Conservation (phyloP, 2,113 vertebrate genomes). For the Dipodomys ordii region DNA sequence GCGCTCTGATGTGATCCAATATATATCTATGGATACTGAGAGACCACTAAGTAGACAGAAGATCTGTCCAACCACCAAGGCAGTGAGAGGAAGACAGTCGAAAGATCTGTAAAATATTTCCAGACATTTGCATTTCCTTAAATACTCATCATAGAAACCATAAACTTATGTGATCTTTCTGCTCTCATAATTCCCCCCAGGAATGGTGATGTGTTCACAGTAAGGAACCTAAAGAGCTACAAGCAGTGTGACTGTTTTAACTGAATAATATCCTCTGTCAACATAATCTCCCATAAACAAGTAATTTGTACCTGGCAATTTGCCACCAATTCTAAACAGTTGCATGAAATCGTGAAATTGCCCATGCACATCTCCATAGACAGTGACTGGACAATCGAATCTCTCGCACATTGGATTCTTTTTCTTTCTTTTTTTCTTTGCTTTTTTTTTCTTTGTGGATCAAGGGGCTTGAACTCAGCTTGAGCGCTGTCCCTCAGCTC, state of each 20-base stretch:
- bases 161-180: constrained; percentile 96
- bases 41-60: constrained; percentile 99
- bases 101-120: constrained; percentile 99
- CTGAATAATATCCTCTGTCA: constrained; percentile 99
- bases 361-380: constrained; percentile 98
- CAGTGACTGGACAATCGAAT: constrained; percentile 98
- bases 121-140: constrained; percentile 99
- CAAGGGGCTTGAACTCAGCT: no score
- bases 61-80: constrained; percentile 99
- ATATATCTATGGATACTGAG: constrained; percentile 98
- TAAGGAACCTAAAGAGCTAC: constrained; percentile 95
- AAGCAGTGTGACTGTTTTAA: constrained; percentile 97
- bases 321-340: constrained; percentile 99
- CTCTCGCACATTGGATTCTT: constrained; percentile 97
- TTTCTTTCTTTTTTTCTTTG: no score
- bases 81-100: constrained; percentile 98
- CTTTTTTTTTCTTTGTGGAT: no score
- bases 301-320: constrained; percentile 99
- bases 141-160: constrained; percentile 82
- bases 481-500: no score
- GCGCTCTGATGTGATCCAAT: constrained; percentile 98
- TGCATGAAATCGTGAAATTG: constrained; percentile 99
- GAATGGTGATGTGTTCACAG: constrained; percentile 92
- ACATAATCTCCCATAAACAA: constrained; percentile 99
- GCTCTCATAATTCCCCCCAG: constrained; percentile 98